phyloP scores from a whole-genome alignment of 2,888 invertebrate species.

The Caenorhabditis virilis region DNA sequence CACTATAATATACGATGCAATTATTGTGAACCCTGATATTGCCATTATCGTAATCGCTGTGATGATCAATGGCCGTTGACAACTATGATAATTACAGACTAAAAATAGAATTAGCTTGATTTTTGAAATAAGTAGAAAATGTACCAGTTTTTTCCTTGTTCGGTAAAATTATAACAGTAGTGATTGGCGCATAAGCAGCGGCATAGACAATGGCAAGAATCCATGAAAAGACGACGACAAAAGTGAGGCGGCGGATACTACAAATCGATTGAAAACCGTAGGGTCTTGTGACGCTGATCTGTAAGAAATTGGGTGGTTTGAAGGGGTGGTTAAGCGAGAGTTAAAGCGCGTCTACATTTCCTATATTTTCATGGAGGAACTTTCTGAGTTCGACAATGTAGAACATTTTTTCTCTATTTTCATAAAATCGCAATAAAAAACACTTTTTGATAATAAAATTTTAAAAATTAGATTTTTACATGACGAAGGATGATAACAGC shows the following conservation, averaged over 20 bases:
- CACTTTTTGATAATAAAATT: too few relatives aligned
- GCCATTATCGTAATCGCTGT: conserved; percentile 45
- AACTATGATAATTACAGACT: conserved; percentile 50
- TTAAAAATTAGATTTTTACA: too few relatives aligned
- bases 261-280: conserved; percentile 51
- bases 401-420: too few relatives aligned
- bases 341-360: too few relatives aligned
- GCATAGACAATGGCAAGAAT: conserved; percentile 43
- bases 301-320: too few relatives aligned
- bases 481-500: conserved; percentile 51
- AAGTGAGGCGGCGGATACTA: conserved; percentile 37
- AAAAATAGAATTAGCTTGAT: too few relatives aligned
- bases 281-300: conserved; percentile 52
- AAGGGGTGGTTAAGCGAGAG: background rate
- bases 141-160: conserved; percentile 25
- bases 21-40: conserved; percentile 44
- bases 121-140: background rate
- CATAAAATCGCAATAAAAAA: too few relatives aligned
- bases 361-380: too few relatives aligned
- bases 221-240: conserved; percentile 39
- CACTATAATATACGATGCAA: conserved; percentile 45
- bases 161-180: conserved; percentile 45
- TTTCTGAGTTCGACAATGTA: too few relatives aligned
- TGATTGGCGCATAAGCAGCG: conserved; percentile 47
- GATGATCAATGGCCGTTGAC: conserved; percentile 54